phyloP scores from a whole-genome alignment of 2,113 vertebrate species.

The Alaudala cheleensis region DNA sequence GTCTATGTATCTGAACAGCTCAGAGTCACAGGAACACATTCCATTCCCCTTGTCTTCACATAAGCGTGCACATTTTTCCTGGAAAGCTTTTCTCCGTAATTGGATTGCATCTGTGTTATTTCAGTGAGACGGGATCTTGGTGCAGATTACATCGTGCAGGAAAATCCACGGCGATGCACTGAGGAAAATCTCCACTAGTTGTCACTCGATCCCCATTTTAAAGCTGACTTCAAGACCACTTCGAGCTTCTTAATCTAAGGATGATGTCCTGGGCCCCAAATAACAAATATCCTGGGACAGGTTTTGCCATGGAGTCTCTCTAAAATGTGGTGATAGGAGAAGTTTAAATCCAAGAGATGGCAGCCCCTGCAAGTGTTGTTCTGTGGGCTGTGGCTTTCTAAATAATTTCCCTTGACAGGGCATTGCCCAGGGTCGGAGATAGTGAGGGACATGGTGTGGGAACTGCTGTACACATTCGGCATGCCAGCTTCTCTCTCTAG shows the following conservation, averaged over 20 bases:
- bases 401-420: not conserved
- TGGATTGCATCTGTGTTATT: not conserved
- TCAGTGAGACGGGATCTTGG: not conserved
- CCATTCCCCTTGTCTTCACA: not conserved
- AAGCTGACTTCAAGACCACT: not conserved
- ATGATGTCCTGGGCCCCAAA: not conserved
- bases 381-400: not conserved
- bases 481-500: not conserved
- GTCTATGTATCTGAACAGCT: not conserved
- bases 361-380: not conserved
- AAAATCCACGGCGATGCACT: not conserved
- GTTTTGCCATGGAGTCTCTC: not conserved
- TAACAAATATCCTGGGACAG: not conserved
- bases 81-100: fast-evolving
- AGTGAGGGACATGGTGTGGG: no score
- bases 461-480: not conserved
- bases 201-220: conserved; percentile 61
- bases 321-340: not conserved
- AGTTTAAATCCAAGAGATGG: not conserved
- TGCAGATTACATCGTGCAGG: not conserved
- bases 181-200: conserved; percentile 57
- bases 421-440: fast-evolving
- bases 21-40: not conserved
- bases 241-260: not conserved
- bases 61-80: fast-evolving